Percentiles rank a stretch among this genome's conserved stretches.
phyloP scores from a whole-genome alignment of 2,888 invertebrate genomes.

The Troides oblongomaculatus region DNA sequence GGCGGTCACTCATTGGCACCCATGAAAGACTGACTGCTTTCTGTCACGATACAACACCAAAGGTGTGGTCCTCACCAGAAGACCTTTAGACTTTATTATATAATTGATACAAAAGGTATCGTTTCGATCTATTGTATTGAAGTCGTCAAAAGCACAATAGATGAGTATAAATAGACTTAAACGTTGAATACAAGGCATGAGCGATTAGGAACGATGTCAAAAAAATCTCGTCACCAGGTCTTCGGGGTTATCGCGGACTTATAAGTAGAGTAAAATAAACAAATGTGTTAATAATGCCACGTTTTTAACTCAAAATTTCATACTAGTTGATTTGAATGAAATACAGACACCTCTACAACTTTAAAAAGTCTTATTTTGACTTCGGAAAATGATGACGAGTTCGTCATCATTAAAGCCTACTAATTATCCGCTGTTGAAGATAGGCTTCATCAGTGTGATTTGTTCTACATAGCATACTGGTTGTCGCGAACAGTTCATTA shows the following conservation, averaged over 20 bases:
- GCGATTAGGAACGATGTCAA: neutral
- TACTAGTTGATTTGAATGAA: neutral
- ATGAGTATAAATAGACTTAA: neutral
- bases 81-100: constrained; percentile 21
- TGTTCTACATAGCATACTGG: too few relatives aligned
- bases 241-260: neutral
- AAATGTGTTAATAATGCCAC: neutral
- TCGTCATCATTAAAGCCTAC: too few relatives aligned
- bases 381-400: too few relatives aligned
- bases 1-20: constrained; percentile 55
- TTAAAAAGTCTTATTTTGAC: neutral
- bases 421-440: too few relatives aligned
- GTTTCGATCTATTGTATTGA: neutral
- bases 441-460: too few relatives aligned
- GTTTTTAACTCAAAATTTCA: neutral
- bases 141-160: neutral
- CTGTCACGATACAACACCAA: constrained; percentile 54
- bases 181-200: neutral
- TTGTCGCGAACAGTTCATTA: too few relatives aligned
- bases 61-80: constrained; percentile 11
- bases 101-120: neutral
- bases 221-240: neutral
- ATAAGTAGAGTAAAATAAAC: neutral
- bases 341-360: neutral
- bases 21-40: constrained; percentile 55